Conservation (phyloP, 2,888 invertebrate species). For the Leptinotarsa haldemani region DNA sequence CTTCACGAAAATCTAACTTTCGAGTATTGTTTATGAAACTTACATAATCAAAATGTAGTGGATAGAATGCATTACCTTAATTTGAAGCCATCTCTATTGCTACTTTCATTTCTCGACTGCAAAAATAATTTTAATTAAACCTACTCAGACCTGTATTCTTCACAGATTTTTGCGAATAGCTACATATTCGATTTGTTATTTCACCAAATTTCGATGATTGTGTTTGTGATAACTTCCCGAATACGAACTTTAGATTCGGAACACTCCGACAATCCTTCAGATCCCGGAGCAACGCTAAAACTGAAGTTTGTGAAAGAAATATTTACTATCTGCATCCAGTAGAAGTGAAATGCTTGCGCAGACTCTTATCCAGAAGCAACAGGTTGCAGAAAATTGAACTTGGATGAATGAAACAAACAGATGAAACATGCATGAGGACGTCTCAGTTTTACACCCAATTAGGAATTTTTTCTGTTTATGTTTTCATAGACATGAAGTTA, state of each 20-base stretch:
- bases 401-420: not conserved
- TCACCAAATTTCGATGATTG: not conserved
- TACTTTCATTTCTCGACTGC: not conserved
- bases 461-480: no score
- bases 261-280: not conserved
- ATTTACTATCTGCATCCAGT: not conserved
- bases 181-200: not conserved
- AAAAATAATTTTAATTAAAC: no score
- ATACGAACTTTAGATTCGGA: not conserved
- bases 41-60: no score
- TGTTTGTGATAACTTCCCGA: not conserved
- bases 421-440: not conserved
- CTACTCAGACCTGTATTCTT: not conserved
- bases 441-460: no score
- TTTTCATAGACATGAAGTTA: no score
- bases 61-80: no score
- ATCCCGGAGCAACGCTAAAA: not conserved
- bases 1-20: no score
- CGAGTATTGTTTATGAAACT: no score
- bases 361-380: not conserved
- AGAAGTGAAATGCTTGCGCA: not conserved
- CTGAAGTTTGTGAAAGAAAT: not conserved
- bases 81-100: no score
- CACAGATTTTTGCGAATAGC: not conserved
- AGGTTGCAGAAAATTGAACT: not conserved